phyloP scores from a whole-genome alignment of 1,140 invertebrate species.

The Penaeus japonicus region DNA sequence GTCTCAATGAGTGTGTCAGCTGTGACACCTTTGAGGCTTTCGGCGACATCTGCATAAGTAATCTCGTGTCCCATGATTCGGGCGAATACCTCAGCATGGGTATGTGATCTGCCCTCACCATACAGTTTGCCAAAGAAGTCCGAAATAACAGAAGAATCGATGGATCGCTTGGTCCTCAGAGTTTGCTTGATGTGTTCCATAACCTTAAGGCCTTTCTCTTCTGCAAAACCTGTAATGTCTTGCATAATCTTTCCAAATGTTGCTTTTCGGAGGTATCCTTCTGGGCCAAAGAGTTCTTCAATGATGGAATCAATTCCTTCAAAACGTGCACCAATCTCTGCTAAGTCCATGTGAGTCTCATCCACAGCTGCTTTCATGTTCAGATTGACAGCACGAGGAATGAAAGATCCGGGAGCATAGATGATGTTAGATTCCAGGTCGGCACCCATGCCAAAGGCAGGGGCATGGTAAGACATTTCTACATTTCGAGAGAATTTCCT shows the following conservation, averaged over 20 bases:
- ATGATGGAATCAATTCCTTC: slow-evolving; percentile 34
- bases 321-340: slow-evolving; percentile 28
- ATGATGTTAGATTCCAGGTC: slow-evolving; percentile 40
- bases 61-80: slow-evolving; percentile 41
- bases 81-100: slow-evolving; percentile 37
- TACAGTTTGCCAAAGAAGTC: slow-evolving; percentile 12
- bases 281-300: slow-evolving; percentile 22
- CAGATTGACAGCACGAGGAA: slow-evolving; percentile 18
- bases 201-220: background rate
- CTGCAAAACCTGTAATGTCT: background rate
- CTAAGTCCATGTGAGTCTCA: slow-evolving; percentile 18
- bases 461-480: slow-evolving; percentile 23
- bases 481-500: slow-evolving; percentile 36
- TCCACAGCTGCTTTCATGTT: slow-evolving; percentile 24
- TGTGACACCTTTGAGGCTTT: background rate
- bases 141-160: background rate
- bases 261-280: slow-evolving; percentile 17
- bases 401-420: slow-evolving; percentile 37
- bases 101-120: background rate
- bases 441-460: slow-evolving; percentile 18
- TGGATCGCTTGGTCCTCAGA: background rate
- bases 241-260: slow-evolving; percentile 6
- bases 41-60: background rate
- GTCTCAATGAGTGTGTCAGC: background rate
- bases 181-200: background rate